Percentiles rank a stretch among this genome's conserved stretches.
phyloP scores from a whole-genome alignment of 2,113 vertebrate genomes.

The Gulo gulo region DNA sequence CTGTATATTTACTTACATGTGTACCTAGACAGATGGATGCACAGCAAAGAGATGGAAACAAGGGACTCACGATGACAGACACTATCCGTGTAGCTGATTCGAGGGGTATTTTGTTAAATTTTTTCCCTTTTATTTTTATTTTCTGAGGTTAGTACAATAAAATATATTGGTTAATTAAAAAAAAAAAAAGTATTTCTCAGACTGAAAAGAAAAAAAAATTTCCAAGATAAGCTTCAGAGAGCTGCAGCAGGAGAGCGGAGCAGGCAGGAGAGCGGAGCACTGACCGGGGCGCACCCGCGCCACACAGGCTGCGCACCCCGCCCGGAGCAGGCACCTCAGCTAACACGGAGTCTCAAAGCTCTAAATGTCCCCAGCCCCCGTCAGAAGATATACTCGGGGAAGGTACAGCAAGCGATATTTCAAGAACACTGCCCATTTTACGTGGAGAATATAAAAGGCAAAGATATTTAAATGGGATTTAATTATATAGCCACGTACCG shows the following conservation, averaged over 20 bases:
- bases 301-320: rapidly evolving
- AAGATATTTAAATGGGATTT: not conserved
- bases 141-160: not conserved
- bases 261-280: not conserved
- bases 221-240: not conserved
- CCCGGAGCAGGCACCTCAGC: not conserved
- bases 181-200: not conserved
- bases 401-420: not conserved
- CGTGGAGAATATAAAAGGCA: not conserved
- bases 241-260: not conserved
- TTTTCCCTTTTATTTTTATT: not conserved
- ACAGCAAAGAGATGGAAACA: not conserved
- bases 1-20: not conserved
- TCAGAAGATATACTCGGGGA: no score
- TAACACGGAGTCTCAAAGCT: rapidly evolving
- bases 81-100: not conserved
- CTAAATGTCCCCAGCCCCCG: not conserved
- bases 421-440: not conserved
- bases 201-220: not conserved
- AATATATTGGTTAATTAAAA: not conserved
- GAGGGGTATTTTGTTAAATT: not conserved
- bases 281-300: no score
- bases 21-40: rapidly evolving
- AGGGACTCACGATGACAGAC: not conserved
- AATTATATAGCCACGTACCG: not conserved